Evolutionary conservation across 2,113 vertebrate species (phyloP).

Genomic region (Gymnobelideus leadbeateri): DNA sequence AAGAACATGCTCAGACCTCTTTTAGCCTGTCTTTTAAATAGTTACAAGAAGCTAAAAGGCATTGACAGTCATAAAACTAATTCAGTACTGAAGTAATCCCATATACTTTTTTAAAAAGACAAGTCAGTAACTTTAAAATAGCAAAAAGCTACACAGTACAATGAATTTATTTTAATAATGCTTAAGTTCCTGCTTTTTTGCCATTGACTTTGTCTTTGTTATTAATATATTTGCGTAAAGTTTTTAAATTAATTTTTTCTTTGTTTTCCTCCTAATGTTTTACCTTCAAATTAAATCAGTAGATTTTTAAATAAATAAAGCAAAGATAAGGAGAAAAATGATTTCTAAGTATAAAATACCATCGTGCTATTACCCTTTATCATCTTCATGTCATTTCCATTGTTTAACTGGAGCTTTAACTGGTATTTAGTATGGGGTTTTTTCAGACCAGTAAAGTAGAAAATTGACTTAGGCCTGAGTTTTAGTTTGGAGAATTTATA

Average conservation of each 20-base stretch:
- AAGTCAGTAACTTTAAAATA: neutral
- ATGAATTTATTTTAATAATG: neutral
- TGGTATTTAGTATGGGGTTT: neutral
- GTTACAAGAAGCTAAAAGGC: constrained; percentile 64
- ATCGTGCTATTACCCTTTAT: neutral
- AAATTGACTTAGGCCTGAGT: constrained; percentile 44
- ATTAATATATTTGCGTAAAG: neutral
- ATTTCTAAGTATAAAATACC: neutral
- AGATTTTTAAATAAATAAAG: constrained; percentile 61
- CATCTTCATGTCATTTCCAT: neutral
- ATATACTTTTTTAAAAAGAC: neutral
- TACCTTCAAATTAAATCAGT: constrained; percentile 73
- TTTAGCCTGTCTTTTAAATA: constrained; percentile 75
- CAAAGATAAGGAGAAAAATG: constrained; percentile 53
- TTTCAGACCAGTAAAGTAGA: constrained; percentile 38
- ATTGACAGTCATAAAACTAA: constrained; percentile 75
- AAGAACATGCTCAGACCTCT: constrained; percentile 62
- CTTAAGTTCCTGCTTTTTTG: neutral
- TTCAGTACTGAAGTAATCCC: constrained; percentile 43
- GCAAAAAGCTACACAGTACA: neutral
- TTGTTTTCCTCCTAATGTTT: constrained; percentile 70
- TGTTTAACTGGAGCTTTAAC: neutral
- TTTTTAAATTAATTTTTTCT: constrained; percentile 50
- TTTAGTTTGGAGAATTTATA: constrained; percentile 32
- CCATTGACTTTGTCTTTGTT: neutral